Conservation (phyloP, 1,140 invertebrate genomes). For the Cotesia glomerata region DNA sequence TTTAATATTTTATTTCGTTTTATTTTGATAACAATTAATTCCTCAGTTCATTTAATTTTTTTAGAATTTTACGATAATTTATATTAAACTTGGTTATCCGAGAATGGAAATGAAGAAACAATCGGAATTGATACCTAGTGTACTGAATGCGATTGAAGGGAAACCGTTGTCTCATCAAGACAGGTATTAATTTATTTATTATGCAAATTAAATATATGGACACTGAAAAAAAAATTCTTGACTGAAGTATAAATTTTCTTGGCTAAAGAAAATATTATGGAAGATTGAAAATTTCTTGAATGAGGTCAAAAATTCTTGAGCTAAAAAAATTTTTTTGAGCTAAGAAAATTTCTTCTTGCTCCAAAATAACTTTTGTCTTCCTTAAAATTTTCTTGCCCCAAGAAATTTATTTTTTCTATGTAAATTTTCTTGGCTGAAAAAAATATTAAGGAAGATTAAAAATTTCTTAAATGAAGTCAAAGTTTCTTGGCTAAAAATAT, state of each 20-base stretch:
- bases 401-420: too few relatives aligned
- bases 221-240: background rate
- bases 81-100: constrained; percentile 91
- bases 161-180: constrained; percentile 87
- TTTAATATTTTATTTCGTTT: background rate
- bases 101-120: constrained; percentile 78
- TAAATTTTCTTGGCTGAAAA: too few relatives aligned
- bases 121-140: constrained; percentile 74
- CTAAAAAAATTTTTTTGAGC: constrained; percentile 5
- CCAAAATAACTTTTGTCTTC: too few relatives aligned
- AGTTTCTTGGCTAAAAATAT: too few relatives aligned
- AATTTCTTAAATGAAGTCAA: too few relatives aligned
- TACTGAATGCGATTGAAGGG: constrained; percentile 80
- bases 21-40: constrained; percentile 34
- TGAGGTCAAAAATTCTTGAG: too few relatives aligned
- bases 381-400: too few relatives aligned
- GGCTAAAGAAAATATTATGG: too few relatives aligned
- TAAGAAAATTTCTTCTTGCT: background rate
- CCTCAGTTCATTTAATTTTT: constrained; percentile 47
- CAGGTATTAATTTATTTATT: constrained; percentile 64
- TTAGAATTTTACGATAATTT: constrained; percentile 93
- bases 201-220: too few relatives aligned
- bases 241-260: too few relatives aligned
- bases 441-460: too few relatives aligned
- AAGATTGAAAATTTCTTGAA: too few relatives aligned